A percentile compares a stretch with the other conserved stretches of the same genome.
Evolutionary conservation across 2,113 vertebrate species (phyloP).

Genomic region (Calcarius ornatus): DNA sequence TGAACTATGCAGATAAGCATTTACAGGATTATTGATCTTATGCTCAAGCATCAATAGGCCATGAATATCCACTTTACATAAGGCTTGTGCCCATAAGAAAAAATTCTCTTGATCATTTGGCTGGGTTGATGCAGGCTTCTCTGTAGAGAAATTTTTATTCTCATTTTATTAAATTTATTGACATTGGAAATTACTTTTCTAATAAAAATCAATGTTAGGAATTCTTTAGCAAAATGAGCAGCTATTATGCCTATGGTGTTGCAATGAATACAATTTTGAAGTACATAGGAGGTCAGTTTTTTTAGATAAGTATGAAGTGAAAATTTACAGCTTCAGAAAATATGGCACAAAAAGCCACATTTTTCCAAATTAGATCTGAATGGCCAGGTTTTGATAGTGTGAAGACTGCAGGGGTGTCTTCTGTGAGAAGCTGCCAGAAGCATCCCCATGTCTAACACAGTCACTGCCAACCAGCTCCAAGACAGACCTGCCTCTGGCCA

Average conservation of each 20-base stretch:
- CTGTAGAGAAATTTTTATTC: not conserved
- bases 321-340: not conserved
- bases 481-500: fast-evolving
- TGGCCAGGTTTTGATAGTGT: not conserved
- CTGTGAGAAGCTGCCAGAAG: not conserved
- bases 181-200: not conserved
- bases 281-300: not conserved
- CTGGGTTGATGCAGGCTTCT: not conserved
- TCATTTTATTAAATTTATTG: not conserved
- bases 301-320: not conserved
- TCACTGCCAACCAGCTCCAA: not conserved
- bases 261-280: not conserved
- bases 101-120: not conserved
- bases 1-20: not conserved
- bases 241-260: not conserved
- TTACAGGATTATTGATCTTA: not conserved
- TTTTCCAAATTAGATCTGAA: not conserved
- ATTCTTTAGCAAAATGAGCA: not conserved
- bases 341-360: not conserved
- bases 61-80: not conserved
- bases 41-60: not conserved
- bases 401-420: not conserved
- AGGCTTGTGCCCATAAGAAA: not conserved
- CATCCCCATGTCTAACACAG: fast-evolving
- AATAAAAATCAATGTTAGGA: not conserved